Evolutionary conservation across 2,888 invertebrate genomes (phyloP).

Genomic region (Carcina quercana): DNA sequence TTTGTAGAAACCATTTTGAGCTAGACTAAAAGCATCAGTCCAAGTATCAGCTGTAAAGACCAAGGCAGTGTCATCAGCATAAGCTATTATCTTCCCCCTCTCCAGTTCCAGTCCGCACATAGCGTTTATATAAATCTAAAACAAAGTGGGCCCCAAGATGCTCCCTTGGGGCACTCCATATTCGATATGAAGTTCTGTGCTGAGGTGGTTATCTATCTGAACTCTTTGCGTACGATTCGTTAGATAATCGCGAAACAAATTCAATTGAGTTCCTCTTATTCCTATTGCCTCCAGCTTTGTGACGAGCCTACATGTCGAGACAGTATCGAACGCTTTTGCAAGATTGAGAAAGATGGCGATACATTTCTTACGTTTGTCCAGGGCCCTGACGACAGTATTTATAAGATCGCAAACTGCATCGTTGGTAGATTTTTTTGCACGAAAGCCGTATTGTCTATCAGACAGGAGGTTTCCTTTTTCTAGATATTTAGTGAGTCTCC

Average conservation of each 20-base stretch:
- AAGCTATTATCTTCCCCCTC: background rate
- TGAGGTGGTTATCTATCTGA: background rate
- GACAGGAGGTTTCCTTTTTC: background rate
- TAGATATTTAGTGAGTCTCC: background rate
- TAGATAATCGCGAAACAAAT: background rate
- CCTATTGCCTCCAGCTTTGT: background rate
- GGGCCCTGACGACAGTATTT: background rate
- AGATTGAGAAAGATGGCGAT: background rate
- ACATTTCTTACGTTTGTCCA: background rate
- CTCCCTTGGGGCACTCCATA: conserved; percentile 1
- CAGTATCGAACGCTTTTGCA: conserved; percentile 5
- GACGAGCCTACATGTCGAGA: conserved; percentile 4
- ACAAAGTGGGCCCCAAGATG: conserved; percentile 1
- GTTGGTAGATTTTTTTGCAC: background rate
- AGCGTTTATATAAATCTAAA: background rate
- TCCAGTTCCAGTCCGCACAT: background rate
- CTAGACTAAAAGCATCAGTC: background rate
- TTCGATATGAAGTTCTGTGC: background rate
- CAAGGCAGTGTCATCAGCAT: conserved; percentile 2
- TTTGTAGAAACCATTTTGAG: background rate
- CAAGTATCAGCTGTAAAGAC: background rate
- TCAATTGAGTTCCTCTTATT: background rate
- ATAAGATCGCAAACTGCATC: background rate
- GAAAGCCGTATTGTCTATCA: background rate
- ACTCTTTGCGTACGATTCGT: background rate